Percentiles rank a stretch among this genome's conserved stretches.
These are phyloP conservation scores for Caenorhabditis becei DNA, from an alignment of 2,888 invertebrate genomes.

Conservation along the genomic window DNA sequence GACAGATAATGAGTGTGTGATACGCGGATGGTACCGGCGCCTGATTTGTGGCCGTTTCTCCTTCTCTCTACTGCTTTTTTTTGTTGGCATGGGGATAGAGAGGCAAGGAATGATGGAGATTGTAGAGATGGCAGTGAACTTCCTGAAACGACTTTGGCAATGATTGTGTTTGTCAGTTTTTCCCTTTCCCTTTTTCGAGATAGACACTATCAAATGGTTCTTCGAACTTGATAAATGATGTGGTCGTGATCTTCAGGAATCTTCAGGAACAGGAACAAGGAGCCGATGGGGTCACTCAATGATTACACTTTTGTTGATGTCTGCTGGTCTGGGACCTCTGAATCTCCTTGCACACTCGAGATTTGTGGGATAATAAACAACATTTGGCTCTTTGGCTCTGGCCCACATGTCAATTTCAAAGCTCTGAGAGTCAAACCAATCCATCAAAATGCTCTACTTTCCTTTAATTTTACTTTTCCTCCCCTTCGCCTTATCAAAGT, in stretches of 20 bases:
- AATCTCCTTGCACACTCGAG: neutral
- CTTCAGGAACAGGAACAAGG: neutral
- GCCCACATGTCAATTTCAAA: no score
- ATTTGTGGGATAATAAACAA: constrained; percentile 35
- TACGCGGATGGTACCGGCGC: constrained; percentile 40
- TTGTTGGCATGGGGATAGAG: constrained; percentile 32
- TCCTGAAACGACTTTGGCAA: constrained; percentile 53
- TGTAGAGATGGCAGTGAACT: constrained; percentile 37
- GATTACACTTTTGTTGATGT: constrained; percentile 11
- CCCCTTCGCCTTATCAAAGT: constrained; percentile 28
- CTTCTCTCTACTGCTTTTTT: constrained; percentile 31
- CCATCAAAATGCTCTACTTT: constrained; percentile 5
- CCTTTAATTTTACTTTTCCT: constrained; percentile 27
- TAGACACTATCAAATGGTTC: constrained; percentile 43
- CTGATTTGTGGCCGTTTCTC: constrained; percentile 58
- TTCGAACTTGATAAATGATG: constrained; percentile 32
- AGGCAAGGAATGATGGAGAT: constrained; percentile 21
- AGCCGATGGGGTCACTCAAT: neutral
- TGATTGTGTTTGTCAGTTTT: constrained; percentile 54
- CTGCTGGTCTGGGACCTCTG: neutral
- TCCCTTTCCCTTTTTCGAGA: constrained; percentile 18
- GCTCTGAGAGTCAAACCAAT: neutral
- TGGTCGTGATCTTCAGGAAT: constrained; percentile 4
- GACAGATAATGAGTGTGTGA: constrained; percentile 48
- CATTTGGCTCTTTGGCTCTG: constrained; percentile 30